Base-by-base conservation (phyloP, 2,888 invertebrate genomes). In the Cephus nigrinus region DNA sequence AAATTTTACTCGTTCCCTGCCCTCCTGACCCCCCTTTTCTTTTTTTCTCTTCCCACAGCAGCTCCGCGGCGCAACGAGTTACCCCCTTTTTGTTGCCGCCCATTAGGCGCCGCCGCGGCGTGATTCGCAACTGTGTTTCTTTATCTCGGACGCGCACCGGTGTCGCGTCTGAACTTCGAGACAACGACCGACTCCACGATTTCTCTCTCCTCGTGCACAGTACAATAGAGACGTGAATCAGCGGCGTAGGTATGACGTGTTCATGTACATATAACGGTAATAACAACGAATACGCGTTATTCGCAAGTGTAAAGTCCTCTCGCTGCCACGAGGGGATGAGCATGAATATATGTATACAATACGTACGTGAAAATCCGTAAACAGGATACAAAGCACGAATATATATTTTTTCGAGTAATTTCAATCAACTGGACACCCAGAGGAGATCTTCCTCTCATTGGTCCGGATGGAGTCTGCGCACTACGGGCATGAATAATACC, bases 81-180 rank as follows among this genome's bases (percentile, higher is more conserved):
- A 76, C 84, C 86, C 55, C 88, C 88, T 87, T 88, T 89, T 90
- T 88, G 90, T 90, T 86, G 90, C 89, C 91, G 90, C 90, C 91
- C 89, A 91, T 91, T 90, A 89, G 91, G 89, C 91, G 90, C 90
- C 90, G 88, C 88, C 87, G 83, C 90, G 89, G 89, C 89, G 90
- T 90, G 89, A 90, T 90, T 91, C 90, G 90, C 88, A 90, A 90
- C 90, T 89, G 85, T 89, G 88, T 89, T 88, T 90, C 90, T 91
- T 89, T 89, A 89, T 89, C 88, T 89, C 82, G 79, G 78, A 80
- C 81, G 78, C 82, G 81, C 80, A 80, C 78, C 81, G 81, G 78
- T 81, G 82, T 82, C 79, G 81, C 81, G 79, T 80, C 80, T 80
- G 35, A 71, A 69, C 68, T 36, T 34, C 31, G 72, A 40, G 72